Base-by-base conservation (phyloP, 2,888 invertebrate species). In the Drosophila niveifrons region DNA sequence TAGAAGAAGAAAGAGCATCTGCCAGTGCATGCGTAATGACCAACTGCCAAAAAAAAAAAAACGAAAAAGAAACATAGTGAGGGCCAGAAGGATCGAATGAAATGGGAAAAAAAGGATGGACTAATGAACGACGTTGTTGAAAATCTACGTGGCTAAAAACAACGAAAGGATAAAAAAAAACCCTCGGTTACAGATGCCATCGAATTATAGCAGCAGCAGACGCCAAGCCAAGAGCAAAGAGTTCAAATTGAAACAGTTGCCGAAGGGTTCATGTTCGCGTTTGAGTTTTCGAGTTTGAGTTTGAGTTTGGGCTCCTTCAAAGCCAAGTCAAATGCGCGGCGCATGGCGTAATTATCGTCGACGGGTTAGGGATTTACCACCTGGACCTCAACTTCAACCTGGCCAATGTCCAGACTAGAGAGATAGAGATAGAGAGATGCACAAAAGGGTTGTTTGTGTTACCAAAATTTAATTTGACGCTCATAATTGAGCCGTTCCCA, bases 11-110 rank as follows among this genome's bases (percentile, higher is more conserved):
- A 68, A 63, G 86, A 89, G 90, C 90, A 90, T 90, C 90, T 90
- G 90, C 90, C 84, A 78, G 83, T 88, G 86, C 88, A 88, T 89
- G 85, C 85, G 82, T 89, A 90, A 89, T 89, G 88, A 82, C 88
- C 90, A 90, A 90, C 90, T 90, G 90, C 90, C 88, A 85, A 86
- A 83, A 78, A 78, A 77, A 63, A 83, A 47, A 13, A 23, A 28
- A n/a, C n/a, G 28, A 47, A 23, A 8, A 47, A 29, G 47, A 47
- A 10, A 46, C 4, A 39, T 53, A 43, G 82, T 78, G 65, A 72
- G 82, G 80, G 78, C 70, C 66, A 51, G 66, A 59, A 66, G 47
- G n/a, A 29, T 9, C 10, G 29, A 41, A 36, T 10, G 23, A 29
- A 15, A 55, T 39, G 53, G 52, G 66, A 65, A 70, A 75, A 75